Percentiles rank a stretch among this genome's conserved stretches.
phyloP scores from a whole-genome alignment of 92 coral and sea anemone genomes.

The Isaurus tuberculatus region DNA sequence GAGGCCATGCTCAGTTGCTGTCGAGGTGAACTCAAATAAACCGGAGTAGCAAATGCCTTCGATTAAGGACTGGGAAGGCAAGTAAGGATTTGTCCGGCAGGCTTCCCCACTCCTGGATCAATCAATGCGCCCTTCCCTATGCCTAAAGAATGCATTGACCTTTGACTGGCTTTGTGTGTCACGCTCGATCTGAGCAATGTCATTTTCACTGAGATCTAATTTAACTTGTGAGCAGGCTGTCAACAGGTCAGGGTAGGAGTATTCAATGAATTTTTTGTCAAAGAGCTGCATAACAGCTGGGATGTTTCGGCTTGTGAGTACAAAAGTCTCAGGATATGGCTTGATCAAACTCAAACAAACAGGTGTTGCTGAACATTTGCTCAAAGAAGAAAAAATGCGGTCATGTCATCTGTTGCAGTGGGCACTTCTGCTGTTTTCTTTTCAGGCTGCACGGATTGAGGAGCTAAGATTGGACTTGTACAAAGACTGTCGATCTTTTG shows the following conservation, averaged over 20 bases:
- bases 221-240: constrained; percentile 33
- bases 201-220: constrained; percentile 17
- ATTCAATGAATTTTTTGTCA: constrained; percentile 35
- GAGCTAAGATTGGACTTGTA: not conserved
- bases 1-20: constrained; percentile 34
- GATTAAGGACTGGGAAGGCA: constrained; percentile 49
- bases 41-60: constrained; percentile 38
- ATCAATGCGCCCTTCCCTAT: constrained; percentile 47
- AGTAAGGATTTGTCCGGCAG: constrained; percentile 32
- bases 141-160: constrained; percentile 35
- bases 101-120: constrained; percentile 38
- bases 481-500: not conserved
- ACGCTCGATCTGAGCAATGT: constrained; percentile 25
- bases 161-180: constrained; percentile 37
- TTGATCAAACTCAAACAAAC: constrained; percentile 47
- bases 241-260: constrained; percentile 29
- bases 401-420: constrained; percentile 38
- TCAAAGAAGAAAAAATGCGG: constrained; percentile 13
- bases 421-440: constrained; percentile 11
- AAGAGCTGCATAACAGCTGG: constrained; percentile 26
- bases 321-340: constrained; percentile 40
- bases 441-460: constrained; percentile 17
- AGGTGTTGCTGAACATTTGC: constrained; percentile 41
- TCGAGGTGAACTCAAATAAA: constrained; percentile 13
- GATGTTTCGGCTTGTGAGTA: constrained; percentile 40